phyloP scores from a whole-genome alignment of 2,888 invertebrate species.

The Dyspetes luteomarginatus region DNA sequence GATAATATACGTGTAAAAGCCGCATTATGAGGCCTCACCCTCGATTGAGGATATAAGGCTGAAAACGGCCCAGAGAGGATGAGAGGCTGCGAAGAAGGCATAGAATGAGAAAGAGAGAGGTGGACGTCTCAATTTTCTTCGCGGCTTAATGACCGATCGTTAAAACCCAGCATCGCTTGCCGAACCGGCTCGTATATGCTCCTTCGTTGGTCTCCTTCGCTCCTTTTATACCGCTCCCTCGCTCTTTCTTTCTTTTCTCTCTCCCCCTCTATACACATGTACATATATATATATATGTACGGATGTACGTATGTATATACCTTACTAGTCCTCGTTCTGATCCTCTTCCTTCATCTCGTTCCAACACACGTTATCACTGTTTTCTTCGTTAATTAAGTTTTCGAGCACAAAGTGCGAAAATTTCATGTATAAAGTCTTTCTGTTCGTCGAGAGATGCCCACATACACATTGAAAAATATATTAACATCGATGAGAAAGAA shows the following conservation, averaged over 20 bases:
- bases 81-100: slow-evolving; percentile 25
- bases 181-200: slow-evolving; percentile 75
- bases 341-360: slow-evolving; percentile 38
- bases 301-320: background rate
- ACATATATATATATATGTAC: background rate
- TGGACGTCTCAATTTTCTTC: slow-evolving; percentile 81
- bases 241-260: too few species aligned
- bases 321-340: slow-evolving; percentile 34
- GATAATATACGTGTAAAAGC: slow-evolving; percentile 74
- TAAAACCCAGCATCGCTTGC: slow-evolving; percentile 77
- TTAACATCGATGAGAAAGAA: background rate
- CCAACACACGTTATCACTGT: slow-evolving; percentile 52
- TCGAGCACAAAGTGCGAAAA: slow-evolving; percentile 63
- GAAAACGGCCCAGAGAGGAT: slow-evolving; percentile 30
- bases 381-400: slow-evolving; percentile 74
- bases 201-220: slow-evolving; percentile 51
- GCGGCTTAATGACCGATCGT: slow-evolving; percentile 82
- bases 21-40: slow-evolving; percentile 74
- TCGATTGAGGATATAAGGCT: slow-evolving; percentile 75
- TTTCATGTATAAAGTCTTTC: slow-evolving; percentile 42
- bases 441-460: background rate
- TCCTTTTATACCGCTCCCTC: slow-evolving; percentile 31
- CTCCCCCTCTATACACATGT: slow-evolving; percentile 6
- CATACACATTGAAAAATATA: background rate
- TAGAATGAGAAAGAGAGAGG: slow-evolving; percentile 67